Evolutionary conservation across 2,888 invertebrate genomes (phyloP).

Genomic region (Eremobia ochroleuca): DNA sequence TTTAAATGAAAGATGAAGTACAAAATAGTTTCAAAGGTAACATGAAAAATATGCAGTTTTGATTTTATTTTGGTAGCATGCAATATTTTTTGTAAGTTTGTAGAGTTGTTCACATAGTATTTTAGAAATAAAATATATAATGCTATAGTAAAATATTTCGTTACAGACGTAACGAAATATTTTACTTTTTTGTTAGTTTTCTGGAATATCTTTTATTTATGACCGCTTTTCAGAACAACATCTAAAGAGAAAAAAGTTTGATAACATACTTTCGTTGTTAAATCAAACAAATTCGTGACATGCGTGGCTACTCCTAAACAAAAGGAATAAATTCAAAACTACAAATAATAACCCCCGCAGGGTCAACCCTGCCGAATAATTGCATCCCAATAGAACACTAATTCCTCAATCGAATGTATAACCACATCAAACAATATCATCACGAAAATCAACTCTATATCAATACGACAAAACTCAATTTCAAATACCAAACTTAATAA

Average conservation of each 20-base stretch:
- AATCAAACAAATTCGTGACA: conserved; percentile 36
- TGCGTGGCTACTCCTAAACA: conserved; percentile 49
- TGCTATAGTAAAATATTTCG: neutral
- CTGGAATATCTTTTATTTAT: neutral
- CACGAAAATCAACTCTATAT: conserved; percentile 66
- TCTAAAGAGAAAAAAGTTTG: neutral
- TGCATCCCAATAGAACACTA: conserved; percentile 85
- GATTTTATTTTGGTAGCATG: neutral
- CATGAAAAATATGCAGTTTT: too few species aligned
- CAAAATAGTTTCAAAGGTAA: neutral
- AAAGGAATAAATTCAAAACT: conserved; percentile 64
- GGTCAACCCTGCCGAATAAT: conserved; percentile 81
- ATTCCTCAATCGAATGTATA: conserved; percentile 83
- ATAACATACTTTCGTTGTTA: conserved; percentile 30
- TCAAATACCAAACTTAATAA: conserved; percentile 73
- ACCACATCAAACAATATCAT: conserved; percentile 59
- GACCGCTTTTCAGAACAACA: neutral
- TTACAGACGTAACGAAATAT: too few species aligned
- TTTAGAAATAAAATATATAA: too few species aligned
- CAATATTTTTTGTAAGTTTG: neutral
- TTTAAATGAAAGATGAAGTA: neutral
- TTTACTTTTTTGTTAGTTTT: neutral
- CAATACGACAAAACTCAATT: conserved; percentile 70
- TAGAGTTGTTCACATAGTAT: neutral
- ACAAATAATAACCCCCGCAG: conserved; percentile 46